phyloP scores from a whole-genome alignment of 53 echinoderm and acorn worm genomes.

The Astropecten irregularis region DNA sequence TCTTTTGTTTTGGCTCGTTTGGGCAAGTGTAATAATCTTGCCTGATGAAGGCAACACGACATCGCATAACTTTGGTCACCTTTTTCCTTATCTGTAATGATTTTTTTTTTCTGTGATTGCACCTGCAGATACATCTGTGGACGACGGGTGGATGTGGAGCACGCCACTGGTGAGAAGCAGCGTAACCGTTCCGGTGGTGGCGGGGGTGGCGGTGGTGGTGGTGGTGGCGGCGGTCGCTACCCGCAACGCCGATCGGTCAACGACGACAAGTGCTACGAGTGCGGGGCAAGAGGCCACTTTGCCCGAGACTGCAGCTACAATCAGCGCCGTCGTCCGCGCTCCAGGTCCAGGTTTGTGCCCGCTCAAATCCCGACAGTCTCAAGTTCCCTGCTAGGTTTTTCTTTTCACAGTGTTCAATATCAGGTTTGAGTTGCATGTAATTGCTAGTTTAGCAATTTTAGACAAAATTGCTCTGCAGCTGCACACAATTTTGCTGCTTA shows the following conservation, averaged over 20 bases:
- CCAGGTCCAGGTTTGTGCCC: slow-evolving; percentile 4
- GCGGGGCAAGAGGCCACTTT: slow-evolving; percentile 77
- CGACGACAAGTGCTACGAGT: slow-evolving; percentile 78
- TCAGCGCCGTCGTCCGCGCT: background rate
- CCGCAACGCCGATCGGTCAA: slow-evolving; percentile 44
- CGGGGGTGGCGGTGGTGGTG: slow-evolving; percentile 51
- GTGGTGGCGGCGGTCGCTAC: background rate
- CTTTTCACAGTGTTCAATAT: background rate
- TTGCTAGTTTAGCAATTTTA: no score
- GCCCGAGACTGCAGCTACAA: slow-evolving; percentile 55
- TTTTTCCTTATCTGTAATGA: no score
- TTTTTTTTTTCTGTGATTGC: no score
- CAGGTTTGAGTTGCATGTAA: background rate
- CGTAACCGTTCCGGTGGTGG: slow-evolving; percentile 39
- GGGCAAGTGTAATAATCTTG: no score
- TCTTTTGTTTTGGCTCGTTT: no score
- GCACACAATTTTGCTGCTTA: no score
- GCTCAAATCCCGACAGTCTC: background rate
- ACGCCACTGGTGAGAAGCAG: slow-evolving; percentile 66
- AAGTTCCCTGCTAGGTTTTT: background rate
- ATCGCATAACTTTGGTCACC: no score
- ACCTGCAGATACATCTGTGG: slow-evolving; percentile 66
- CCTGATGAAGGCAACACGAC: no score
- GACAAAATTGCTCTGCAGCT: background rate
- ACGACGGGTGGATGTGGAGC: slow-evolving; percentile 72